phyloP scores from a whole-genome alignment of 2,888 invertebrate species.

The Drosophila formosana region DNA sequence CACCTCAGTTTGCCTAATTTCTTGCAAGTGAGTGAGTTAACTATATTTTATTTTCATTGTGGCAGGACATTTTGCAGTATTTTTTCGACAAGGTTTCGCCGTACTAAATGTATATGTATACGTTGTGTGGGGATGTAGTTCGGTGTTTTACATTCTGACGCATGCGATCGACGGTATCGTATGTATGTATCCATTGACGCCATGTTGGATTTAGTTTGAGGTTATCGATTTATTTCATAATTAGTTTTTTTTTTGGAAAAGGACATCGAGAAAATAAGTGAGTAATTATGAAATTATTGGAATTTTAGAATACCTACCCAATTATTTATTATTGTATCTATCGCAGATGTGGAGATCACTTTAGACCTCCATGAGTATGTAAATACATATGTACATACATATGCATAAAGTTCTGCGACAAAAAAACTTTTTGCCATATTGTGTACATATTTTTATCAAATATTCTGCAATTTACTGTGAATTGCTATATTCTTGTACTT shows the following conservation, averaged over 20 bases:
- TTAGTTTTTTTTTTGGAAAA: background rate
- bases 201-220: slow-evolving; percentile 66
- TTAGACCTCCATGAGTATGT: background rate
- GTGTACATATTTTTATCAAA: background rate
- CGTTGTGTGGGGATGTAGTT: background rate
- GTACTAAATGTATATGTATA: background rate
- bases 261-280: background rate
- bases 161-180: slow-evolving; percentile 56
- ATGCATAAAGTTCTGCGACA: too few species aligned
- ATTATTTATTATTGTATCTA: too few species aligned
- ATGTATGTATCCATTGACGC: slow-evolving; percentile 69
- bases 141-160: slow-evolving; percentile 45
- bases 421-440: background rate
- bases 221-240: slow-evolving; percentile 52
- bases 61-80: slow-evolving; percentile 40
- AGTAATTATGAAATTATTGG: background rate
- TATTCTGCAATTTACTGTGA: background rate
- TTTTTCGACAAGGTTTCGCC: slow-evolving; percentile 6
- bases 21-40: slow-evolving; percentile 27
- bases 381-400: background rate
- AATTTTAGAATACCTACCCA: too few species aligned
- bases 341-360: background rate
- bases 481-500: background rate
- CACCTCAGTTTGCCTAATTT: background rate
- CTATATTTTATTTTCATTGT: background rate